phyloP scores from a whole-genome alignment of 2,797 vertebrate species.

The Toxotes lorentzi region DNA sequence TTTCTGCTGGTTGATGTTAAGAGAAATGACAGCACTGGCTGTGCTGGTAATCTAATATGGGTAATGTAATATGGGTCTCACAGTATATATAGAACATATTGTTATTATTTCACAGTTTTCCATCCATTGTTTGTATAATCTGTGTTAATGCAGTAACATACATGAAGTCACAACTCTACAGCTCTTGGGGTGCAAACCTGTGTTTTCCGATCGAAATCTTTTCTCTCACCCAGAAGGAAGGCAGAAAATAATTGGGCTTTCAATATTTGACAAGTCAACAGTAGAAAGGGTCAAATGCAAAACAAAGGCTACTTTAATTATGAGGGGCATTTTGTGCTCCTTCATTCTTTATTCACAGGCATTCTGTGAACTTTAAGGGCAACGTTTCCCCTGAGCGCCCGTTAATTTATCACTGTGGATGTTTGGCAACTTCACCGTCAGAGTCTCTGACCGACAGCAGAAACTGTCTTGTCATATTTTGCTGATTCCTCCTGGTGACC shows the following conservation, averaged over 20 bases:
- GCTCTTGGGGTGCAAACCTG: not conserved
- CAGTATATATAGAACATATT: not conserved
- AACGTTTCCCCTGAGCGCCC: not conserved
- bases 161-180: not conserved
- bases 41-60: not conserved
- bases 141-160: not conserved
- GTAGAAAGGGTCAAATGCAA: slow-evolving; percentile 1
- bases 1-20: too few relatives aligned
- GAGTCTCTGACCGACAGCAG: not conserved
- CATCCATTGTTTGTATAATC: not conserved
- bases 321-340: not conserved
- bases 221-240: too few relatives aligned
- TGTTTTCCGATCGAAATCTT: not conserved
- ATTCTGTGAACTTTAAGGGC: slow-evolving; percentile 23
- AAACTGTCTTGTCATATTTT: not conserved
- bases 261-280: slow-evolving; percentile 4
- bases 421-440: slow-evolving; percentile 14
- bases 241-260: not conserved
- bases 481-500: slow-evolving; percentile 4
- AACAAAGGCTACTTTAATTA: slow-evolving; percentile 4
- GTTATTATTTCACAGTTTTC: too few relatives aligned
- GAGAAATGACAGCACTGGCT: not conserved
- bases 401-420: not conserved
- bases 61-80: too few relatives aligned
- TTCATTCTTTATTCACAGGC: slow-evolving; percentile 13